Percentiles rank a stretch among this genome's conserved stretches.
Conservation (phyloP, 2,888 invertebrate genomes). For the Chrysotoxum bicinctum region DNA sequence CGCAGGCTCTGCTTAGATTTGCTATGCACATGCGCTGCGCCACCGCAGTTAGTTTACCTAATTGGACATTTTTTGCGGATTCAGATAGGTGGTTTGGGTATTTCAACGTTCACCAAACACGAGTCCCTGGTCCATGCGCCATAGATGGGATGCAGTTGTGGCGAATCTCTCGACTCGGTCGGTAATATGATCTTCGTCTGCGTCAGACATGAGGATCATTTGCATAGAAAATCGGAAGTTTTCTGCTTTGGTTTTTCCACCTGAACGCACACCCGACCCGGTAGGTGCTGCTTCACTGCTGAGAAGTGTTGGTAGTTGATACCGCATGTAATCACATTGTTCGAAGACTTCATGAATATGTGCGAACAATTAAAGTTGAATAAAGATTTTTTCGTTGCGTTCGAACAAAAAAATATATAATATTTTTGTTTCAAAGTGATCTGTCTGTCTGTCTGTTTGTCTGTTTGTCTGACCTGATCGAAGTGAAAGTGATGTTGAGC, state of each 20-base stretch:
- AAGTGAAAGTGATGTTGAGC: constrained; percentile 53
- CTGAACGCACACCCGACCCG: constrained; percentile 1
- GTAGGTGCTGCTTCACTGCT: not conserved
- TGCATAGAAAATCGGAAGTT: constrained; percentile 54
- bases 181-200: constrained; percentile 58
- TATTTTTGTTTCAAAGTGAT: constrained; percentile 20
- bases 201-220: constrained; percentile 35
- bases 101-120: not conserved
- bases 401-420: not conserved
- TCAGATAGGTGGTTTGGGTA: not conserved
- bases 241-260: not conserved
- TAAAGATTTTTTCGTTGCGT: not conserved
- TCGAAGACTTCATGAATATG: constrained; percentile 13
- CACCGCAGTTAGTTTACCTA: constrained; percentile 3
- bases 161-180: constrained; percentile 59
- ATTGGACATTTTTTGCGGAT: constrained; percentile 47
- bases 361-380: constrained; percentile 15
- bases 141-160: constrained; percentile 59
- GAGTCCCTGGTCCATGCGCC: constrained; percentile 16
- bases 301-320: not conserved
- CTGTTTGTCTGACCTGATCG: constrained; percentile 35
- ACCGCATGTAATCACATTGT: constrained; percentile 27
- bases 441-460: not conserved
- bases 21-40: not conserved
- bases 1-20: not conserved